phyloP scores from a whole-genome alignment of 2,888 invertebrate genomes.

The Caenorhabditis sulstoni region DNA sequence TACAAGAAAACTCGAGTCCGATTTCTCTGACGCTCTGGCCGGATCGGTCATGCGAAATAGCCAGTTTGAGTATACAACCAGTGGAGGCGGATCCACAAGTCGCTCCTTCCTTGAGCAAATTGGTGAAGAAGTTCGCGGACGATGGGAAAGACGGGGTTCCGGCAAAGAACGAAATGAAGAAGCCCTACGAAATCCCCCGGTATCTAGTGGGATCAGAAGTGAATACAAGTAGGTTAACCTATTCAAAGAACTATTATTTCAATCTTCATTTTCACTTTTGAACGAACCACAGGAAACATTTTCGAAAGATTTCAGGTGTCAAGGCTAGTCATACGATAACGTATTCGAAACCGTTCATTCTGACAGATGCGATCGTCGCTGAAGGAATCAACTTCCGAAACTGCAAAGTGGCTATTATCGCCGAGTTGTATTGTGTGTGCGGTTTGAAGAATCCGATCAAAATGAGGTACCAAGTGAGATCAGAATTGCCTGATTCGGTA shows the following conservation, averaged over 20 bases:
- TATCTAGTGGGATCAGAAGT: conserved; percentile 7
- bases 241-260: no score
- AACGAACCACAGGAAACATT: neutral
- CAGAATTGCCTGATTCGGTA: neutral
- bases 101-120: conserved; percentile 45
- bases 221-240: conserved; percentile 29
- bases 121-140: conserved; percentile 23
- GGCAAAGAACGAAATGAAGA: no score
- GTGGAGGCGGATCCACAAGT: conserved; percentile 41
- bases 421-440: conserved; percentile 72
- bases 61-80: conserved; percentile 30
- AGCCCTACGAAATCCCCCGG: no score
- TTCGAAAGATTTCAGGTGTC: conserved; percentile 31
- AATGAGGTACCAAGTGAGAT: conserved; percentile 56
- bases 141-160: conserved; percentile 6
- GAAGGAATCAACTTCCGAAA: conserved; percentile 62
- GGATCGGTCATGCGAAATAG: conserved; percentile 47
- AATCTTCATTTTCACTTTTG: no score
- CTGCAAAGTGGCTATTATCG: conserved; percentile 63
- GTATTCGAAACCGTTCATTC: conserved; percentile 51
- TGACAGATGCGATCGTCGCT: conserved; percentile 53
- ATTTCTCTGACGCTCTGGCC: conserved; percentile 44
- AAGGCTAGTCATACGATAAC: conserved; percentile 36
- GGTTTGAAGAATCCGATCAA: conserved; percentile 62
- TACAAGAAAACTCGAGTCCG: neutral